Conservation (phyloP, 2,113 vertebrate species). For the Grammomys surdaster region DNA sequence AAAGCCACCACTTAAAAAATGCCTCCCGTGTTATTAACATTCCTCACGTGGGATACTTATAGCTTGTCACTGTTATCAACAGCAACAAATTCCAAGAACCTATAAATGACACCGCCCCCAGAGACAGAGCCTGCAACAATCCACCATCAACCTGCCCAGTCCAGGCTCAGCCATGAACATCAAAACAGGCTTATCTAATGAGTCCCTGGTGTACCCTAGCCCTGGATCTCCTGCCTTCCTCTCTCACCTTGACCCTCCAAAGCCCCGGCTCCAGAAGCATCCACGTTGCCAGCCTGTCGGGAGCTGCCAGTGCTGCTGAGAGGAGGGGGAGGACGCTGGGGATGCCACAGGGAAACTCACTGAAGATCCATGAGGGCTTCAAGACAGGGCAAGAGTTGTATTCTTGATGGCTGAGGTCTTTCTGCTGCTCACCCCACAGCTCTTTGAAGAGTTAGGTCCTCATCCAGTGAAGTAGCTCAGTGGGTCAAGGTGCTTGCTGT, state of each 20-base stretch:
- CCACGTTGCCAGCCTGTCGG: fast-evolving
- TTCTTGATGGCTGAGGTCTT: neutral
- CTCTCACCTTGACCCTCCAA: constrained; percentile 52
- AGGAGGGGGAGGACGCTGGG: neutral
- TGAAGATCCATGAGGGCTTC: neutral
- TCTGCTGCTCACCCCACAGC: neutral
- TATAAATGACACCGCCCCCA: constrained; percentile 77
- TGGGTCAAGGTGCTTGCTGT: neutral
- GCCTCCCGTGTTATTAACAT: constrained; percentile 80
- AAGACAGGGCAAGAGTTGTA: neutral
- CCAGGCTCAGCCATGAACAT: neutral
- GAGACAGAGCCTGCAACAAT: constrained; percentile 72
- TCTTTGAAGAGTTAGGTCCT: neutral
- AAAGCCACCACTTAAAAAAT: constrained; percentile 82
- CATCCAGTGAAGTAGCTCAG: neutral
- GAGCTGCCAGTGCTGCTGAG: fast-evolving
- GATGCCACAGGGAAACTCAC: fast-evolving
- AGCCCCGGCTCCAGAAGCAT: neutral
- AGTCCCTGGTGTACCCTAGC: neutral
- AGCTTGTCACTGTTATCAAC: constrained; percentile 82
- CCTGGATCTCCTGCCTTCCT: neutral
- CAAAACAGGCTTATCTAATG: constrained; percentile 35
- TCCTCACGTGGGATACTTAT: constrained; percentile 80
- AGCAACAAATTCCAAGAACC: constrained; percentile 84
- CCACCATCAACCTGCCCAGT: constrained; percentile 34